Evolutionary conservation across 2,113 vertebrate species (phyloP), one percentile per base, ranked within the genome.

Genomic region (Archilochus colubris): DNA sequence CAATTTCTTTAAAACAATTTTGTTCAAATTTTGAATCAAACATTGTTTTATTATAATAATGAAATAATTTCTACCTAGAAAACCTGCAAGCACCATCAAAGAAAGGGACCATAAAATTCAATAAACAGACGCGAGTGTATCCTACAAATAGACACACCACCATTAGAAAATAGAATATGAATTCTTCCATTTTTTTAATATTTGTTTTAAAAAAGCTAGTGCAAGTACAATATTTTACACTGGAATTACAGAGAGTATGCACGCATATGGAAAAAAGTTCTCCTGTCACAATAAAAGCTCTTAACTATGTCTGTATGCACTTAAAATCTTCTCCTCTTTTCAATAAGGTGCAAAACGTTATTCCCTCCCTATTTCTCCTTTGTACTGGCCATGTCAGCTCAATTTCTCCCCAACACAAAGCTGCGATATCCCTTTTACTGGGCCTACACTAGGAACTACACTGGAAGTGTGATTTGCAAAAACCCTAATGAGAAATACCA

Each of bases 21-120:
- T 98, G 98, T 98, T 99, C 98, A 99, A 99, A 99, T 99, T 98
- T 98, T 97, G 98, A 99, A 99, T 98, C 98, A 98, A 99, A 99
- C 98, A 99, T 99, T 98, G 98, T 98, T 98, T 99, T 98, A 98
- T 98, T 98, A 98, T 98, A 98, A 98, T 99, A 98, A 99, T 99
- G 98, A 98, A 99, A 99, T 99, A 98, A 98, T 98, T 98, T 99
- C 98, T 98, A 98, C 98, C 98, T 99, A 99, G 98, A 98, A 99
- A 99, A 99, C 98, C 98, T 99, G 98, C 98, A 98, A 99, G 99
- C 98, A 99, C 98, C 98, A 98, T 99, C 98, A 99, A 99, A 99
- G 98, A 98, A 99, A 98, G 98, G 98, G 98, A 99, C 98, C 98
- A 99, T 99, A 98, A 99, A 98, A 98, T 99, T 99, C 98, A 98